Evolutionary conservation across 2,113 vertebrate species (phyloP).

Genomic region (Mungos mungo): DNA sequence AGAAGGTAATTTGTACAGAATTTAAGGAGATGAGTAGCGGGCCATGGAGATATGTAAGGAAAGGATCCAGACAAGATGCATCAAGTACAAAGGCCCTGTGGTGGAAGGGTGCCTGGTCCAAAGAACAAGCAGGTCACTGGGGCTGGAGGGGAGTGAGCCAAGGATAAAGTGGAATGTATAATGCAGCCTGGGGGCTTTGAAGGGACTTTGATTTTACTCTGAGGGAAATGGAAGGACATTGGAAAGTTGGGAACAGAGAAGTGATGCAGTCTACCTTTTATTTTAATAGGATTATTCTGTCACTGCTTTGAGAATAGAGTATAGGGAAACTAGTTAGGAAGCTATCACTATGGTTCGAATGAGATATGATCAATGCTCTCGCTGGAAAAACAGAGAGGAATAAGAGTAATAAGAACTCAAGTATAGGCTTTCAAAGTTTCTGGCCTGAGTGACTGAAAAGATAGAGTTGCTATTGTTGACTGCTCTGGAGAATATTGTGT

Average conservation of each 20-base stretch:
- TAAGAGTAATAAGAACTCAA: not conserved
- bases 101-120: not conserved
- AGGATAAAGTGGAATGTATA: not conserved
- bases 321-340: not conserved
- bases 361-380: not conserved
- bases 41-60: not conserved
- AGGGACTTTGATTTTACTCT: not conserved
- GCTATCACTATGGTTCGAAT: not conserved
- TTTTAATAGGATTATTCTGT: not conserved
- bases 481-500: not conserved
- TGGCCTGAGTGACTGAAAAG: not conserved
- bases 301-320: not conserved
- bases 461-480: not conserved
- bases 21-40: not conserved
- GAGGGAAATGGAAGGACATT: not conserved
- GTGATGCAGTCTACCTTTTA: not conserved
- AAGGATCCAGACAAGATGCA: not conserved
- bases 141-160: not conserved
- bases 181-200: not conserved
- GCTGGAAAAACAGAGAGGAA: not conserved
- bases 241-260: not conserved
- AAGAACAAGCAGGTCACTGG: not conserved
- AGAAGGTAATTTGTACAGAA: not conserved
- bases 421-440: not conserved
- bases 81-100: not conserved